Conservation (phyloP, 2,113 vertebrate genomes). For the Helogale parvula region DNA sequence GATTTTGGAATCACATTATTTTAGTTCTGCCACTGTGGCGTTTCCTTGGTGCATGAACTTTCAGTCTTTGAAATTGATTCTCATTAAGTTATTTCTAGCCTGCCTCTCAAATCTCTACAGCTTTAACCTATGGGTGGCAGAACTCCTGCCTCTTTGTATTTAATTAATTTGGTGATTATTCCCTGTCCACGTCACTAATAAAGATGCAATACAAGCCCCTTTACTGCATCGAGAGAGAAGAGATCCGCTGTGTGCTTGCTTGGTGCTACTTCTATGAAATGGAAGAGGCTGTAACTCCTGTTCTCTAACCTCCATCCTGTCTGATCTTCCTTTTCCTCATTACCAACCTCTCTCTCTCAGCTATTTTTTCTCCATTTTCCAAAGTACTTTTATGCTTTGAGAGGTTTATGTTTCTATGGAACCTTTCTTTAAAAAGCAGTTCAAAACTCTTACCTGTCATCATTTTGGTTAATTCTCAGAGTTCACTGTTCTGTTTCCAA, state of each 20-base stretch:
- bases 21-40: background rate
- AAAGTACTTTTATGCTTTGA: background rate
- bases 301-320: background rate
- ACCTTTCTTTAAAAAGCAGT: background rate
- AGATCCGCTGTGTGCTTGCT: background rate
- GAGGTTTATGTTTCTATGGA: background rate
- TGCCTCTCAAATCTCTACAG: background rate
- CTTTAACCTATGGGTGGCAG: background rate
- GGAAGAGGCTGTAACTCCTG: background rate
- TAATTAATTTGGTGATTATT: background rate
- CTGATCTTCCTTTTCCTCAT: background rate
- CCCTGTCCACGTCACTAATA: background rate
- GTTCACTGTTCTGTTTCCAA: background rate
- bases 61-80: background rate
- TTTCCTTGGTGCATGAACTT: background rate
- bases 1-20: background rate
- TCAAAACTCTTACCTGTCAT: slow-evolving; percentile 1
- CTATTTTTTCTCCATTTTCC: background rate
- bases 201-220: background rate
- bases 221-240: background rate
- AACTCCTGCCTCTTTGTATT: background rate
- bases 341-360: background rate
- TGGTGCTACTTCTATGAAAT: background rate
- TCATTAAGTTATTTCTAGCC: background rate
- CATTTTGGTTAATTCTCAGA: background rate